These are phyloP conservation scores for Cryptosula pallasiana DNA, from an alignment of 2,888 invertebrate genomes.

Conservation along the genomic window DNA sequence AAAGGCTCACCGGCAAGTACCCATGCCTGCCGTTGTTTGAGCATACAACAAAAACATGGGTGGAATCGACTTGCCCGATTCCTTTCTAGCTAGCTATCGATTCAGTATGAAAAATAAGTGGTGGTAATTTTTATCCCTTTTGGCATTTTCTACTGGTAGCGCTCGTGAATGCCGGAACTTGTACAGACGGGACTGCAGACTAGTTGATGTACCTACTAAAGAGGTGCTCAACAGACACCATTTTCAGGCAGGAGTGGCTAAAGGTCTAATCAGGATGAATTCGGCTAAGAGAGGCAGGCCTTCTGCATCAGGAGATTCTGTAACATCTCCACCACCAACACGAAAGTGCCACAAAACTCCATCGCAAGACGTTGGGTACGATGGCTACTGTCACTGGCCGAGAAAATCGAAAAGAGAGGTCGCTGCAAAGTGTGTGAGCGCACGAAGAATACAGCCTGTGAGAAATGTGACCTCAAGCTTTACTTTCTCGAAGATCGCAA, in stretches of 20 bases:
- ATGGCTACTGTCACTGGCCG: background rate
- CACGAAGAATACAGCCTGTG: background rate
- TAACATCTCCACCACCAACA: background rate
- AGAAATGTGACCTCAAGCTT: background rate
- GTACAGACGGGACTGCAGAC: background rate
- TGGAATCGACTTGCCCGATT: background rate
- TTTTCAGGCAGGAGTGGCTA: background rate
- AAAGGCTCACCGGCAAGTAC: background rate
- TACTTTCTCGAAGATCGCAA: background rate
- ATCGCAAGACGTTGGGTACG: background rate
- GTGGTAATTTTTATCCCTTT: background rate
- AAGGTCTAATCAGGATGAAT: background rate
- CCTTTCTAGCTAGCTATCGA: background rate
- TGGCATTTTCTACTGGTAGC: constrained; percentile 10
- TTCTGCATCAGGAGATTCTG: background rate
- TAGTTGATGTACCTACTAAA: background rate
- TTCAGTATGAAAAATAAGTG: background rate
- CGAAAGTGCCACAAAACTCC: background rate
- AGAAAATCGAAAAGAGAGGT: background rate
- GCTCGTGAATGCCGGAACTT: background rate
- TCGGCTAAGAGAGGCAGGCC: background rate
- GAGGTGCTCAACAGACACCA: background rate
- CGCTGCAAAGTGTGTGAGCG: background rate
- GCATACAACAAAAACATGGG: background rate
- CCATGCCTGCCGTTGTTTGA: background rate